phyloP scores from a whole-genome alignment of 2,888 invertebrate species.

The Clunio marinus region DNA sequence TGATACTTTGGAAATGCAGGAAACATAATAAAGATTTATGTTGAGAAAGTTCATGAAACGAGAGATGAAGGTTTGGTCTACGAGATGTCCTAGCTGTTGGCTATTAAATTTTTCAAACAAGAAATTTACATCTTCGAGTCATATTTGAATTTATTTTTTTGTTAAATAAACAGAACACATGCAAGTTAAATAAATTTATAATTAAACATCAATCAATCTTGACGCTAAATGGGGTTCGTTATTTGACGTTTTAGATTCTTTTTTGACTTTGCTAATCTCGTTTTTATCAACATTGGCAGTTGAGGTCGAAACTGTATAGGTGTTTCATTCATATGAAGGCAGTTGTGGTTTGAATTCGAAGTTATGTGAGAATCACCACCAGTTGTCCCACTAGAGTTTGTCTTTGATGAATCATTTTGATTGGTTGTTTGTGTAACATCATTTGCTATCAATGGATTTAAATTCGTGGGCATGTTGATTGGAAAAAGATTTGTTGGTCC shows the following conservation, averaged over 20 bases:
- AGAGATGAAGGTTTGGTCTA: too few species aligned
- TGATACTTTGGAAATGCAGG: too few species aligned
- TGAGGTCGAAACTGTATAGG: neutral
- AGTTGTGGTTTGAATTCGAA: neutral
- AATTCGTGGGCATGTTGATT: constrained; percentile 31
- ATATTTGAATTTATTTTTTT: neutral
- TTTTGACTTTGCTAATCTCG: constrained; percentile 4
- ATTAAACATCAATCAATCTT: constrained; percentile 8
- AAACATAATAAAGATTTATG: too few species aligned
- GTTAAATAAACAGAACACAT: neutral
- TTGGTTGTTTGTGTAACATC: neutral
- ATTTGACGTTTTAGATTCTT: constrained; percentile 27
- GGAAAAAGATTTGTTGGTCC: neutral
- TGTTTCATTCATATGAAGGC: neutral
- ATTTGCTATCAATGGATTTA: neutral
- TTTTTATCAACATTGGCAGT: neutral
- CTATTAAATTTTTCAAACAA: too few species aligned
- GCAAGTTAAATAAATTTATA: constrained; percentile 13
- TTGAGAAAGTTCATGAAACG: too few species aligned
- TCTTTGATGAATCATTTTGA: neutral
- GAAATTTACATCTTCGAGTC: too few species aligned
- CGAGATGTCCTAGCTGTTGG: too few species aligned
- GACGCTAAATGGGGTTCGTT: constrained; percentile 27
- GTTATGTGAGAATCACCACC: neutral
- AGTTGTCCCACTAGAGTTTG: neutral